phyloP scores from a whole-genome alignment of 2,888 invertebrate genomes.

The Himalopsyche anomala region DNA sequence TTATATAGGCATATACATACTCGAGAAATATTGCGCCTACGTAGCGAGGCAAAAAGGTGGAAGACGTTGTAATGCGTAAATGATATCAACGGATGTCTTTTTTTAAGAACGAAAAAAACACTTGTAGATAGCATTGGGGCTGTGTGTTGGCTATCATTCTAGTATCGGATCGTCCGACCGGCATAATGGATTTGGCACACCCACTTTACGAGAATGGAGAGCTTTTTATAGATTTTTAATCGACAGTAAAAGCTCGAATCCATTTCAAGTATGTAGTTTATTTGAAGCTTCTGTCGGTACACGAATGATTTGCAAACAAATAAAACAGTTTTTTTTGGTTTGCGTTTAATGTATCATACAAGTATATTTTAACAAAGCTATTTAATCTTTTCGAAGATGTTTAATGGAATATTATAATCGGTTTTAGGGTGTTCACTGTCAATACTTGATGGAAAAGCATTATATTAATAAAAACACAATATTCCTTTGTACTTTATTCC shows the following conservation, averaged over 20 bases:
- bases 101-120: constrained; percentile 14
- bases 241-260: background rate
- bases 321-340: too few species aligned
- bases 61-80: background rate
- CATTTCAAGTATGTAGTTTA: background rate
- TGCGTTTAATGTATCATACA: too few species aligned
- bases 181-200: constrained; percentile 9
- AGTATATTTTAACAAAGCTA: too few species aligned
- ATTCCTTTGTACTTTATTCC: too few species aligned
- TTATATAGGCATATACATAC: background rate
- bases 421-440: too few species aligned
- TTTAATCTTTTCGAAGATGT: too few species aligned
- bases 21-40: background rate
- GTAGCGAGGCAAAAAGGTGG: background rate
- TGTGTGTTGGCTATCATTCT: background rate
- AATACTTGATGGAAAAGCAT: too few species aligned
- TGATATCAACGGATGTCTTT: constrained; percentile 9
- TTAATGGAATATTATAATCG: too few species aligned
- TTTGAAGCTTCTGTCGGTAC: background rate
- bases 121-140: constrained; percentile 4
- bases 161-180: background rate
- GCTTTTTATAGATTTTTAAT: constrained; percentile 21
- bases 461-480: too few species aligned
- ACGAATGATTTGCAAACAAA: background rate
- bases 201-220: background rate